Base-by-base conservation (phyloP, 2,113 vertebrate genomes). In the Lynx canadensis region DNA sequence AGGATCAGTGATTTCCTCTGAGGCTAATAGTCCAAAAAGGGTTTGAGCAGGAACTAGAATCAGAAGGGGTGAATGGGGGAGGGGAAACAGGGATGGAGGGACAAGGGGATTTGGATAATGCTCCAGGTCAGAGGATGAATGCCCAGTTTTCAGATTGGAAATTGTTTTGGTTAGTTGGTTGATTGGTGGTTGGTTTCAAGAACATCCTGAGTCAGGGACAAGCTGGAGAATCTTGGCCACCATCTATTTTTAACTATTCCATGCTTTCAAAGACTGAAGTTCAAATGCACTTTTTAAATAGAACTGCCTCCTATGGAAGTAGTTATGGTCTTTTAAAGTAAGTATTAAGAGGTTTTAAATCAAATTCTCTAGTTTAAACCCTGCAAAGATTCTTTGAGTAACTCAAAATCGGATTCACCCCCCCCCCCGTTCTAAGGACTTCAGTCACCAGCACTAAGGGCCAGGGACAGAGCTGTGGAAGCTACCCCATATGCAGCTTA, bases 341-440 rank as follows among this genome's bases (percentile, higher is more conserved):
- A 95, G 0, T 85, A 94, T 97, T 97, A 98, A 98, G 97, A 97
- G 95, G 89, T 96, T 98, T 98, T 96, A 98, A 98, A 96, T 93
- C 87, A 92, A 88, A 76, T 96, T 97, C 94, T 97, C 74, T 9
- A 12, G 66, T 96, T 97, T 96, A 71, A 2, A 10, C 79, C 69
- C 97, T 97, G 96, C 95, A 95, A 97, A 98, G 97, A 98, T 98
- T 66, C 94, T 98, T 89, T 92, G 71, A 89, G 57, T 95, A 78
- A 97, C 95, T 98, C 97, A 98, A 96, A 97, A 97, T 83, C 85
- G 95, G 79, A 91, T 96, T 97, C 91, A 88, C 94, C 36, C 36
- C 36, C 36, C 0, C 7, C 84, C 93, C 93, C 91, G 94, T 95
- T 98, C 91, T 86, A 97, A 97, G 98, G 97, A 96, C 92, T 95